Evolutionary conservation across 2,113 vertebrate species (phyloP).

Genomic region (Phylloscopus whistleri): DNA sequence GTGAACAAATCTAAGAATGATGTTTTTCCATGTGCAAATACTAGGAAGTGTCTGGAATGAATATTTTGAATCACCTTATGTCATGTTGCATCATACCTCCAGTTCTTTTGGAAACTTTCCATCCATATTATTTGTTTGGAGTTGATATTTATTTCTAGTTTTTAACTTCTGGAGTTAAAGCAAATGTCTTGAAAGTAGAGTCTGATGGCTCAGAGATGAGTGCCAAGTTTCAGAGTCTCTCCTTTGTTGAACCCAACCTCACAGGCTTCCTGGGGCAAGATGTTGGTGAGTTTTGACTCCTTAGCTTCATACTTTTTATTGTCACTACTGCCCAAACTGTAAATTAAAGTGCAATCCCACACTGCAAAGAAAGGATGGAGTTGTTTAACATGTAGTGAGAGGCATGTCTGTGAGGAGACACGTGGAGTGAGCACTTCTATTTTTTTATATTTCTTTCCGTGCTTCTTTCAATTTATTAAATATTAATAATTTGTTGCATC

Average conservation of each 20-base stretch:
- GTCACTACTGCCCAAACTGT: neutral
- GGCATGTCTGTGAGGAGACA: neutral
- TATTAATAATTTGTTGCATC: constrained; percentile 53
- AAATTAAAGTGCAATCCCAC: neutral
- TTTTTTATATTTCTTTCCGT: neutral
- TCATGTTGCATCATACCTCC: neutral
- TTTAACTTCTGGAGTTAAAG: neutral
- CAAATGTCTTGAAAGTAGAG: neutral
- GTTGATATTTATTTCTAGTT: neutral
- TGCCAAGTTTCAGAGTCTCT: neutral
- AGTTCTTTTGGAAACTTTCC: neutral
- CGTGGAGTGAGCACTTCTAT: neutral
- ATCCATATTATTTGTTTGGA: neutral
- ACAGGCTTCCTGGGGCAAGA: neutral
- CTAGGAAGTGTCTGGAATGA: neutral
- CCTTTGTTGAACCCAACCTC: neutral
- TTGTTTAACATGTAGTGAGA: neutral
- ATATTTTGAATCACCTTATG: neutral
- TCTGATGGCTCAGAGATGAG: neutral
- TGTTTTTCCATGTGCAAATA: accelerated
- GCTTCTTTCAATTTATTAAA: constrained; percentile 53
- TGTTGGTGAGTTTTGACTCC: neutral
- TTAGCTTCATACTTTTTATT: neutral
- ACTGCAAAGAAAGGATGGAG: neutral
- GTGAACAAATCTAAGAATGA: neutral